Percentiles rank a stretch among this genome's conserved stretches.
These are phyloP conservation scores for Ophiodon elongatus DNA, from an alignment of 2,113 vertebrate species.

Conservation along the genomic window DNA sequence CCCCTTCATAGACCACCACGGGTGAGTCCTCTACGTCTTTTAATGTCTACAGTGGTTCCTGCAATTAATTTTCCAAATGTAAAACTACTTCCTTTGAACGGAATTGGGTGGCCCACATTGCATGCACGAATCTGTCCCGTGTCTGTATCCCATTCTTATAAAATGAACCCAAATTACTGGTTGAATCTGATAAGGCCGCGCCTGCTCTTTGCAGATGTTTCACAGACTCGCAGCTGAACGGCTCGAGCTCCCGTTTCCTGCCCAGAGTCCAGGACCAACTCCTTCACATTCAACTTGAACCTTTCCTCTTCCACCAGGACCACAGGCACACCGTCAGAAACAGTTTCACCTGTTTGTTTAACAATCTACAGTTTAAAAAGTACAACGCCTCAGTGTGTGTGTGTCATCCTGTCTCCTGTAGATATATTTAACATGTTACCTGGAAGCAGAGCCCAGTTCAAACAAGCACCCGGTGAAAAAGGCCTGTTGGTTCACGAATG, in stretches of 20 bases:
- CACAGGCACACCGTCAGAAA: conserved; percentile 41
- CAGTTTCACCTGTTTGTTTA: neutral
- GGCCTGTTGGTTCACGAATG: conserved; percentile 33
- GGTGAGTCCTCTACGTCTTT: conserved; percentile 31
- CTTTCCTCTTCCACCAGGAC: conserved; percentile 60
- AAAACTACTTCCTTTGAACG: conserved; percentile 27
- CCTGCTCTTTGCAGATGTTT: conserved; percentile 62
- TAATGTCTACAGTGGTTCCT: conserved; percentile 39
- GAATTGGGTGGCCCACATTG: neutral
- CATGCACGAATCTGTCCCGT: neutral
- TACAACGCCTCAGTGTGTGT: neutral
- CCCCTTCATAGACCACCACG: conserved; percentile 61
- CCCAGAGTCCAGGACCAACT: conserved; percentile 36
- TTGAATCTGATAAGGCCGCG: conserved; percentile 49
- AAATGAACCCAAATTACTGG: conserved; percentile 19
- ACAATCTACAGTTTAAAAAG: neutral
- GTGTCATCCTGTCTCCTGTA: conserved; percentile 20
- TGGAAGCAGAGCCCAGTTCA: conserved; percentile 44
- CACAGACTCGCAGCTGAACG: conserved; percentile 60
- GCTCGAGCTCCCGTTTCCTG: conserved; percentile 60
- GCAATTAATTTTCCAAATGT: conserved; percentile 14
- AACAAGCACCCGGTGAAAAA: conserved; percentile 7
- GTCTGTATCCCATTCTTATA: conserved; percentile 23
- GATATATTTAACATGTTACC: conserved; percentile 51
- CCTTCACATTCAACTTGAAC: conserved; percentile 56